Evolutionary conservation across 2,113 vertebrate genomes (phyloP).

Genomic region (Melospiza melodia): DNA sequence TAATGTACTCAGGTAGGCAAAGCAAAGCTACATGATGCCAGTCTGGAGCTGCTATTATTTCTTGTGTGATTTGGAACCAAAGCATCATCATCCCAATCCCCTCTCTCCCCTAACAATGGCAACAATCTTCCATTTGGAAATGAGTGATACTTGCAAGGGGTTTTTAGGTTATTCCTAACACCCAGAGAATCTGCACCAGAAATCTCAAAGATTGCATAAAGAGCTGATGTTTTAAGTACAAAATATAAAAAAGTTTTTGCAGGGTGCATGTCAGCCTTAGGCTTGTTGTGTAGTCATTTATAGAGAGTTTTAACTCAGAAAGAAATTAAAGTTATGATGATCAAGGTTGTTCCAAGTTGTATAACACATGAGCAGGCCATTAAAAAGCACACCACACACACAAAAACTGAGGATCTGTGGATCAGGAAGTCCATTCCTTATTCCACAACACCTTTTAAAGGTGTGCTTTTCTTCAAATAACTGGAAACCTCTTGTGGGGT

Average conservation of each 20-base stretch:
- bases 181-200: background rate
- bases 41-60: background rate
- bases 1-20: background rate
- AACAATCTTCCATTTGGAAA: background rate
- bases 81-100: background rate
- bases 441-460: rapidly evolving
- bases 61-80: background rate
- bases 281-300: background rate
- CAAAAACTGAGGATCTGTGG: background rate
- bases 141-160: background rate
- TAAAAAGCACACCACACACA: background rate
- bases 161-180: background rate
- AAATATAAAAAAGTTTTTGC: background rate
- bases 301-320: background rate
- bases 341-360: background rate
- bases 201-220: background rate
- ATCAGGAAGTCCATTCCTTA: background rate
- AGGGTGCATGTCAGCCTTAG: background rate
- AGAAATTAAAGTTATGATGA: background rate
- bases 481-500: background rate
- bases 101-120: rapidly evolving
- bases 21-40: background rate
- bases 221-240: background rate
- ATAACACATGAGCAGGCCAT: background rate
- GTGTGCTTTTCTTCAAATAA: background rate